phyloP scores from a whole-genome alignment of 2,113 vertebrate genomes.

The Pterocles burchelli region DNA sequence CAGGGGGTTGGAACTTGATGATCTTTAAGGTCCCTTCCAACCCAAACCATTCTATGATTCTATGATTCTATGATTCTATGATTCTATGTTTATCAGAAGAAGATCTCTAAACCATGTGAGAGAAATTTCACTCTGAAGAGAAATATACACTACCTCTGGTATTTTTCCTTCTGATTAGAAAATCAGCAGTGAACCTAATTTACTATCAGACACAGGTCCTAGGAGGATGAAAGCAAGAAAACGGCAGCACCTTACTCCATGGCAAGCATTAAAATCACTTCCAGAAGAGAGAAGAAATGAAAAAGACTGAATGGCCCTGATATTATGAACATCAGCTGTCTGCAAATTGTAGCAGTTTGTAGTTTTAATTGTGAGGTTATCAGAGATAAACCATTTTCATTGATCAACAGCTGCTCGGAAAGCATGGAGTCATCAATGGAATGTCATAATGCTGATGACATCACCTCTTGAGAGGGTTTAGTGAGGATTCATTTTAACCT shows the following conservation, averaged over 20 bases:
- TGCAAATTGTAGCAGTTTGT: background rate
- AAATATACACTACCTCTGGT: background rate
- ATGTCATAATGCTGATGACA: background rate
- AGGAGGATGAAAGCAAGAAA: background rate
- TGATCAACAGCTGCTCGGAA: fast-evolving
- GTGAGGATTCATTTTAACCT: background rate
- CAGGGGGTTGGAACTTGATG: no score
- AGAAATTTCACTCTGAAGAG: background rate
- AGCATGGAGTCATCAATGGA: background rate
- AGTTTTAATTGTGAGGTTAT: background rate
- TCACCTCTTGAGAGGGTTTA: background rate
- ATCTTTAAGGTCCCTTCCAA: no score
- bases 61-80: no score
- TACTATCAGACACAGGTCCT: background rate
- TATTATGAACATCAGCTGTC: background rate
- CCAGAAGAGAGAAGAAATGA: background rate
- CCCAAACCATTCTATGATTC: no score
- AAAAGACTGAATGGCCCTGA: background rate
- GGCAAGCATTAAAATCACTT: background rate
- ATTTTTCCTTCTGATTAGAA: background rate
- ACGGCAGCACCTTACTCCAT: background rate
- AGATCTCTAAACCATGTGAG: background rate
- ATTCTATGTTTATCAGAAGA: background rate
- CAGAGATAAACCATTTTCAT: background rate
- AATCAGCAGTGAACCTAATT: background rate